Evolutionary conservation across 1,140 invertebrate species (phyloP), one percentile per base, ranked within the genome.

Genomic region (Aphaenogaster ashmeadi): DNA sequence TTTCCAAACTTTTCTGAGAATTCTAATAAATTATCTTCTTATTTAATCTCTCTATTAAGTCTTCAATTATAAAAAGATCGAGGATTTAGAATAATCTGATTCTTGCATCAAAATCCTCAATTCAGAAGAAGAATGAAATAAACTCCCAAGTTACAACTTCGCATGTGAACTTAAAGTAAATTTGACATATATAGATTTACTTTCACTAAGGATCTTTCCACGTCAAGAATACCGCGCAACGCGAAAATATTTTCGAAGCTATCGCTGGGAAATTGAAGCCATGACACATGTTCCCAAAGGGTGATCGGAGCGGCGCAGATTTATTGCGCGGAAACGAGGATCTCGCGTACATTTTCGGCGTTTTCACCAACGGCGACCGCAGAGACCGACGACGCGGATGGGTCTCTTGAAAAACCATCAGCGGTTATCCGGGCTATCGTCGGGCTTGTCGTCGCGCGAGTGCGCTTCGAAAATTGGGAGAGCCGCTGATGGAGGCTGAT

Each of bases 381-480:
- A 79, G 77, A 89, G 60, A 33, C n/a, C n/a, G 33, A 56, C 78
- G 47, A 27, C 21, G 27, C 33, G 62, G 11, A 58, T 21, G 62
- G 36, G 50, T 72, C 89, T 56, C 81, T 90, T 90, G 90, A 91
- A 91, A 91, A 91, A 91, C 89, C 79, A 90, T 74, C 69, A 21
- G 7, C 27, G 77, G 64, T 86, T 86, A 90, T 80, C 60, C 78
- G 38, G 75, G 54, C 21, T 69, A 86, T 58, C 38, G 38, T 38
- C 21, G 71, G 47, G 66, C 21, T 58, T 44, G 66, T 74, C 67
- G 69, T 74, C 41, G 38, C 66, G 47, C 41, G 41, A 58, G 52
- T 27, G 77, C 47, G 27, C 27, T 21, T 56, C 38, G 52, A 41
- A 84, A 84, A 84, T 84, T 84, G 69, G 50, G 38, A n/a, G 41